These are phyloP conservation scores for Paedocypris micromegethes DNA, from an alignment of 2,797 vertebrate species.

Conservation along the genomic window DNA sequence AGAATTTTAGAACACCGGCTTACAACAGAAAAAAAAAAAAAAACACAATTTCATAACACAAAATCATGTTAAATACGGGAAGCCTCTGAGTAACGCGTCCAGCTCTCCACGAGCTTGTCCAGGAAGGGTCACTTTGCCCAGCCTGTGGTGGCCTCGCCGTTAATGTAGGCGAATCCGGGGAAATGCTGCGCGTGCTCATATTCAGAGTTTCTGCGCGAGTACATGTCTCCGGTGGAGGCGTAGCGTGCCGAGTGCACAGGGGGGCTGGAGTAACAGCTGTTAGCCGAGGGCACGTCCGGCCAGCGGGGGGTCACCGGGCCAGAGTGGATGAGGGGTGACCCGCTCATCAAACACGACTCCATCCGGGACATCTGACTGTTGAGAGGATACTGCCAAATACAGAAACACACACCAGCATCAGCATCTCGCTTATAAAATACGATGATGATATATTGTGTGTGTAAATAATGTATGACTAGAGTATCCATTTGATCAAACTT, in stretches of 20 bases:
- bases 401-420: background rate
- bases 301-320: constrained; percentile 88
- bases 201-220: constrained; percentile 92
- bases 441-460: too few relatives aligned
- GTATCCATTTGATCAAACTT: too few relatives aligned
- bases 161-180: constrained; percentile 97
- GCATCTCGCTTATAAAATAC: background rate
- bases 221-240: constrained; percentile 85
- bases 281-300: constrained; percentile 87
- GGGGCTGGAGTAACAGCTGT: constrained; percentile 89
- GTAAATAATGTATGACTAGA: too few relatives aligned
- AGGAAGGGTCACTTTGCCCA: constrained; percentile 83
- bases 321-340: constrained; percentile 85
- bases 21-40: background rate
- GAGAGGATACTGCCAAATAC: constrained; percentile 81
- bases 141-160: constrained; percentile 92
- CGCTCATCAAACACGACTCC: constrained; percentile 95
- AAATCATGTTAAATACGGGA: constrained; percentile 14
- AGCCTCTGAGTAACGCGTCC: constrained; percentile 6
- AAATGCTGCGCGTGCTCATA: constrained; percentile 99
- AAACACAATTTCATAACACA: constrained; percentile 9
- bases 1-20: too few relatives aligned
- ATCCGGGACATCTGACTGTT: constrained; percentile 90
- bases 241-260: constrained; percentile 92
- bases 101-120: constrained; percentile 9